A percentile compares a stretch with the other conserved stretches of the same genome.
phyloP scores from a whole-genome alignment of 2,113 vertebrate species.

The Daubentonia madagascariensis region DNA sequence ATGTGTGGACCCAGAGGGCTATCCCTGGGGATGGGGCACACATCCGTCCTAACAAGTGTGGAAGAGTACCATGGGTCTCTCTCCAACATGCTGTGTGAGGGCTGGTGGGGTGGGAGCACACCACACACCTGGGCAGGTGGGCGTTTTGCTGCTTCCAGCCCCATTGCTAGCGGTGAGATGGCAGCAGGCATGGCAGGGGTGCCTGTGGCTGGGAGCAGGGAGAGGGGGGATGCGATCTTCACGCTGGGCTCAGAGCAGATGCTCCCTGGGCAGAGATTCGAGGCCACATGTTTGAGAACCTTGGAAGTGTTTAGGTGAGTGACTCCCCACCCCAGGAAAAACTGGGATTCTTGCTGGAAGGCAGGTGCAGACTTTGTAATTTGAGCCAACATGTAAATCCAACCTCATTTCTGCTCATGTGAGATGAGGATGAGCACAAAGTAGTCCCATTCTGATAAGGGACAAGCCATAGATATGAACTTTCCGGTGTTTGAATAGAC shows the following conservation, averaged over 20 bases:
- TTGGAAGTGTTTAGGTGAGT: neutral
- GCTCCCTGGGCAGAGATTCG: no score
- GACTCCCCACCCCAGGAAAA: neutral
- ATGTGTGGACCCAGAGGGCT: neutral
- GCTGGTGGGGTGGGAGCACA: accelerated
- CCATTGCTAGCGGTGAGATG: accelerated
- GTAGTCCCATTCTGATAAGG: neutral
- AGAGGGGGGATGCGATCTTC: no score
- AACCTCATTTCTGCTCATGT: neutral
- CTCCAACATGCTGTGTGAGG: accelerated
- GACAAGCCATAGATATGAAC: no score
- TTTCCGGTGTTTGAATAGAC: neutral
- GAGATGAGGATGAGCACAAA: neutral
- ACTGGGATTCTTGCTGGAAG: neutral
- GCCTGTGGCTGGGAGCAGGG: neutral
- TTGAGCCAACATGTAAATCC: neutral
- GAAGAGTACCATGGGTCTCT: accelerated
- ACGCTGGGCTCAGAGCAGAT: neutral
- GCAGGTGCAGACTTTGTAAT: neutral
- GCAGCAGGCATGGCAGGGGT: neutral
- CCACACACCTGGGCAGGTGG: neutral
- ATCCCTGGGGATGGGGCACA: neutral
- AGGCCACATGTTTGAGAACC: neutral
- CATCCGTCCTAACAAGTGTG: accelerated
- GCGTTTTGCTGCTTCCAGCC: neutral